phyloP scores from a whole-genome alignment of 2,888 invertebrate species.

The Marasmarcha lunaedactyla region DNA sequence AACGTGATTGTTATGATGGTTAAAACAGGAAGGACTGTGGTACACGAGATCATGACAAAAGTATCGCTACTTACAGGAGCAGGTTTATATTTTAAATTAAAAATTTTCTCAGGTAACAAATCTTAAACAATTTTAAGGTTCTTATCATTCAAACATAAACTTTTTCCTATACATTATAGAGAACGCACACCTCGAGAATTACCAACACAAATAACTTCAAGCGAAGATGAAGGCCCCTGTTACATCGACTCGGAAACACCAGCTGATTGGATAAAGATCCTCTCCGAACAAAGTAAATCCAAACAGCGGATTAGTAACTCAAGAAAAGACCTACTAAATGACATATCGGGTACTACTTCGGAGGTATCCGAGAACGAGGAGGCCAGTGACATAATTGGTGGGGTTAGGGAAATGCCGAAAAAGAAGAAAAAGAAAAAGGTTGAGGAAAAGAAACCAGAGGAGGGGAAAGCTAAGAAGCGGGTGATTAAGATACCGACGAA shows the following conservation, averaged over 20 bases:
- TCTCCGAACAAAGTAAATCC: conserved; percentile 40
- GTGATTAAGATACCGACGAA: conserved; percentile 24
- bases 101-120: too few relatives aligned
- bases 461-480: conserved; percentile 21
- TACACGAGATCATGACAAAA: too few relatives aligned
- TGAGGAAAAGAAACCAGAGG: conserved; percentile 24
- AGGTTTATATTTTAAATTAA: too few relatives aligned
- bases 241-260: conserved; percentile 59
- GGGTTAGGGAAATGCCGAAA: conserved; percentile 22
- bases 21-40: too few relatives aligned
- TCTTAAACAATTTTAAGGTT: too few relatives aligned
- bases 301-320: conserved; percentile 51
- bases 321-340: conserved; percentile 60
- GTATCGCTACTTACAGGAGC: too few relatives aligned
- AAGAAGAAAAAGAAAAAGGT: conserved; percentile 28
- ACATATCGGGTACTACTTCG: conserved; percentile 45
- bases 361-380: conserved; percentile 22
- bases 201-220: conserved; percentile 55
- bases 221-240: conserved; percentile 61
- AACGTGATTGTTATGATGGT: too few relatives aligned
- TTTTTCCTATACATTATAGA: conserved; percentile 30
- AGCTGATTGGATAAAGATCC: conserved; percentile 50
- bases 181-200: conserved; percentile 67
- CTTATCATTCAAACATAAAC: too few relatives aligned
- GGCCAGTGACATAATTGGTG: too few relatives aligned